Base-by-base conservation (phyloP, 2,113 vertebrate species). In the Antennarius striatus region DNA sequence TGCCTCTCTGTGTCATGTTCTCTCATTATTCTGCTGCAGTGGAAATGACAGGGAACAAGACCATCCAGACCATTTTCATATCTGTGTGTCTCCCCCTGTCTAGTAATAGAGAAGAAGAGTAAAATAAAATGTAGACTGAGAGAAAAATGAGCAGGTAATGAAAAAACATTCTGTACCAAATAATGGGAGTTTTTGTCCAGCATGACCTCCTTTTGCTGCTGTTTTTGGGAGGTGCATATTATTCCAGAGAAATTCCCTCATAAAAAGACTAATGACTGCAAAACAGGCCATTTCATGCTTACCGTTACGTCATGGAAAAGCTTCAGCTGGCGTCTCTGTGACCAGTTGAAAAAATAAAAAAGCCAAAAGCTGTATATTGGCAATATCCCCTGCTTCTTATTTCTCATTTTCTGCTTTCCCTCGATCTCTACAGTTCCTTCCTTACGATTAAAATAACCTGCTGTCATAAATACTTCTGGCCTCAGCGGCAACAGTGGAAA, bases 1-100 rank as follows among this genome's bases (percentile, higher is more conserved):
- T 50, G 76, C 36, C 71, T 72, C 73, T 66, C 64, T 45, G 9
- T 68, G 82, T 75, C 85, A 73, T 71, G 83, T 81, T 83, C 66
- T 61, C 74, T 80, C 72, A 62, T 77, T 61, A 70, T 10, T 29
- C 56, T 22, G 71, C 30, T 6, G 53, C 47, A 22, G 48, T 54
- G 62, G 49, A 83, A 68, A 68, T 50, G 79, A 86, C 77, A 60
- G 46, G 60, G 48, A 63, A 71, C 77, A 73, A 77, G 73, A 71
- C 53, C 51, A 0, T 36, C 32, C 1, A 28, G 68, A 79, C 65
- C 64, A 63, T 77, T 39, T 73, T 40, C 15, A 45, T 49, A 50
- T 48, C 48, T 53, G 6, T 57, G 45, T 40, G n/a, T 53, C 40
- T 46, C 50, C 29, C 8, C 10, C 16, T 51, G 52, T 10, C 9